These are phyloP conservation scores for Eupeodes corollae DNA, from an alignment of 1,140 invertebrate genomes.

Conservation along the genomic window DNA sequence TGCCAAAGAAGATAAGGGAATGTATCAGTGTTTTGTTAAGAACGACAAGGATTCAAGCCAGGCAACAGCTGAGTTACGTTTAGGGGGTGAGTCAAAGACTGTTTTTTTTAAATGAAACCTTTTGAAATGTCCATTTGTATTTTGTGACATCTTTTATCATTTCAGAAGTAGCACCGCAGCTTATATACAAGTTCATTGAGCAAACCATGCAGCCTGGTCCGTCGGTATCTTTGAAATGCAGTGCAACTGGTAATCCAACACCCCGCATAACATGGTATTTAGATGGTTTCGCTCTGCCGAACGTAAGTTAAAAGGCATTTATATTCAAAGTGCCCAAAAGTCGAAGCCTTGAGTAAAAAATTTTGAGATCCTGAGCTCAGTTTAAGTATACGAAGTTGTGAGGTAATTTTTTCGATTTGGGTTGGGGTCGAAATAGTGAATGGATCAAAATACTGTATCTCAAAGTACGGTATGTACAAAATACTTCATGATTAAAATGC, in stretches of 20 bases:
- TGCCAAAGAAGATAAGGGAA: constrained; percentile 60
- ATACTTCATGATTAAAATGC: no score
- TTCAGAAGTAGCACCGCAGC: constrained; percentile 63
- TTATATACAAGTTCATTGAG: constrained; percentile 71
- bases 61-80: constrained; percentile 55
- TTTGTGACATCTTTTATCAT: background rate
- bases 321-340: no score
- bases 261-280: constrained; percentile 68
- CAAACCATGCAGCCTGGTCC: constrained; percentile 71
- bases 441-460: no score
- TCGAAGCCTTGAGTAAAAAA: no score
- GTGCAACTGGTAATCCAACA: constrained; percentile 65
- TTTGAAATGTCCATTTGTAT: background rate
- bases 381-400: no score
- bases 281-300: constrained; percentile 56
- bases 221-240: constrained; percentile 70
- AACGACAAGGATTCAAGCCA: constrained; percentile 59
- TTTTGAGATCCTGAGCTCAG: no score
- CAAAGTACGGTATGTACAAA: no score
- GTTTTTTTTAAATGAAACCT: background rate
- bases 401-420: no score
- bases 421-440: no score
- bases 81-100: constrained; percentile 51
- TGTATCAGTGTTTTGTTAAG: constrained; percentile 73
- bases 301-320: constrained; percentile 20